Evolutionary conservation across 2,113 vertebrate genomes (phyloP), one percentile per base, ranked within the genome.

Genomic region (Coryphaenoides rupestris): DNA sequence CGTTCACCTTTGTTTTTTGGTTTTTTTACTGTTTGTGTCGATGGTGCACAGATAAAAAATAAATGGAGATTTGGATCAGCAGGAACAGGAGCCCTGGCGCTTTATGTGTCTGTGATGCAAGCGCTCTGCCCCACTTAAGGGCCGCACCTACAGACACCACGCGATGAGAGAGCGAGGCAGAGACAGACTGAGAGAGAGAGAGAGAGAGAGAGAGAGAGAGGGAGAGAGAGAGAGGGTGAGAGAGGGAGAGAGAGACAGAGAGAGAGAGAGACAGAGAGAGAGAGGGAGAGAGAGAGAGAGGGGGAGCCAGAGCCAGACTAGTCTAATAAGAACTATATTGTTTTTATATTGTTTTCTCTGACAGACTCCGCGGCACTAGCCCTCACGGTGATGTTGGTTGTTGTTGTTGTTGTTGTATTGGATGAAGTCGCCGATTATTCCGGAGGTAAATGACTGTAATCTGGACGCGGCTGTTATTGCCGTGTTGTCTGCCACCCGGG

Each of bases 331-430:
- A 81, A 82, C 81, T 70, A 69, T 73, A 77, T 79, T 86, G 79
- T 79, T 86, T 86, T 84, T 84, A 79, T 76, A 83, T 86, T 82
- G 80, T 82, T 81, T 83, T 64, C 70, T 13, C 63, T 78, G 77
- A 80, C 77, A 64, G 78, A 68, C 50, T 46, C 72, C 67, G 81
- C 53, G 69, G 65, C 68, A 62, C 81, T 83, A 76, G 75, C 58
- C 60, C 72, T 22, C 73, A 74, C 73, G 83, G 83, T 69, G 73
- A 70, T 1, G 62, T 81, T 83, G 40, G 5, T 45, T 4, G 81
- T 76, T 77, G 76, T 66, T 3, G 12, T 58, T 16, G 55, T 65
- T 74, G 60, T 58, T 58, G 56, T n/a, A n/a, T 6, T 57, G 21
- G 71, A 50, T 66, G 73, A 72, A 75, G 70, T 77, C 73, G 75